Percentiles rank a stretch among this genome's conserved stretches.
phyloP scores from a whole-genome alignment of 2,888 invertebrate genomes.

The Arge pagana region DNA sequence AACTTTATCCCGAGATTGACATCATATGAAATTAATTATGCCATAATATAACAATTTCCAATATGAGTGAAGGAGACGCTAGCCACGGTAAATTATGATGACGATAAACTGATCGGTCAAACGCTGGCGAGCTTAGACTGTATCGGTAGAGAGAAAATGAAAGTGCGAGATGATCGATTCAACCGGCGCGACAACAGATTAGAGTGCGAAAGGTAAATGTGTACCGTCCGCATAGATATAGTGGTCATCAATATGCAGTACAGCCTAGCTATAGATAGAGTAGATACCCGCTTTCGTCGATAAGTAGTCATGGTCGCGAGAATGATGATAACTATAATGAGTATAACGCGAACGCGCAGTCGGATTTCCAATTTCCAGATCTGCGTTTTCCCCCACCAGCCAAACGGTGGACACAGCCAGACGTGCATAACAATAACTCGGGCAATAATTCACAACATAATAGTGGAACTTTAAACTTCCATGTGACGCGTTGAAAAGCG shows the following conservation, averaged over 20 bases:
- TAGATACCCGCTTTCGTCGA: too few relatives aligned
- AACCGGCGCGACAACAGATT: constrained; percentile 1
- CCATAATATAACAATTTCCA: constrained; percentile 28
- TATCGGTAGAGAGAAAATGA: too few relatives aligned
- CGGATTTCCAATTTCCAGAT: neutral
- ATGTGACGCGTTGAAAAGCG: constrained; percentile 9
- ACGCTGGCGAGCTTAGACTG: constrained; percentile 23
- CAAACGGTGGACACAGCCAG: too few relatives aligned
- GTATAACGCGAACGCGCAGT: neutral
- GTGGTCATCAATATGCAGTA: neutral
- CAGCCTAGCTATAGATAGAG: too few relatives aligned
- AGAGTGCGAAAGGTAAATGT: neutral
- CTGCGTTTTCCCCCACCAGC: neutral
- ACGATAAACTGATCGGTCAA: constrained; percentile 20
- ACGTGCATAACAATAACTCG: too few relatives aligned
- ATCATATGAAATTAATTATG: constrained; percentile 22
- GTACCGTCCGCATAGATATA: too few relatives aligned
- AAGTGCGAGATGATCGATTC: too few relatives aligned
- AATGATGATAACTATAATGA: too few relatives aligned
- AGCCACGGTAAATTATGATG: constrained; percentile 19
- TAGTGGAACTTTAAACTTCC: constrained; percentile 21
- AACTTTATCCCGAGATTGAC: constrained; percentile 14
- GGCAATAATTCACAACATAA: too few relatives aligned
- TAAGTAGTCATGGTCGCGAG: neutral
- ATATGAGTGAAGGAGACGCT: constrained; percentile 18